A percentile compares a stretch with the other conserved stretches of the same genome.
Conservation (phyloP, 2,113 vertebrate species). For the Hemiprocne comata region DNA sequence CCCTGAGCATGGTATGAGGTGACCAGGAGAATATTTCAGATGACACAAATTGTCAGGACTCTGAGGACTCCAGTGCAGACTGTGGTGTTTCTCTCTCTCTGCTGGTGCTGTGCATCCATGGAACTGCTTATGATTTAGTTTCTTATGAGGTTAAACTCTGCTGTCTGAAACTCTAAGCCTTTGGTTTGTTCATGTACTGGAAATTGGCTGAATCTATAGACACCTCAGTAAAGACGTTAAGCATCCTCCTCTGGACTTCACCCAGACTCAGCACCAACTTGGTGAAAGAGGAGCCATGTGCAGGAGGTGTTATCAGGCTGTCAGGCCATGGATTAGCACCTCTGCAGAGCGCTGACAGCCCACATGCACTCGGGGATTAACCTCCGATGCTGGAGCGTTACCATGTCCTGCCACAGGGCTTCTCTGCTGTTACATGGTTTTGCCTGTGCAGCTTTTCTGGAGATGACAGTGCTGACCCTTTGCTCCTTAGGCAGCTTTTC, state of each 20-base stretch:
- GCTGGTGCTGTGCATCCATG: background rate
- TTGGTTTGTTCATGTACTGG: background rate
- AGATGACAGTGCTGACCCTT: background rate
- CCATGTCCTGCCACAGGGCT: background rate
- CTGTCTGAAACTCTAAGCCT: background rate
- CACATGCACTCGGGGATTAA: background rate
- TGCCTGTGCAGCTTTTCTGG: background rate
- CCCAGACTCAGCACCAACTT: background rate
- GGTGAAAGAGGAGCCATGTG: background rate
- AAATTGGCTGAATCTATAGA: background rate
- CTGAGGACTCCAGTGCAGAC: background rate
- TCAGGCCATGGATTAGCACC: conserved; percentile 19
- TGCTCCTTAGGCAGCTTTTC: background rate
- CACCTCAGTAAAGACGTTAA: background rate
- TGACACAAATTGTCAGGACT: background rate
- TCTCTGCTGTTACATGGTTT: background rate
- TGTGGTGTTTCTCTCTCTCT: background rate
- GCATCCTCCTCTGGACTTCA: background rate
- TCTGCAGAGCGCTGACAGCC: conserved; percentile 5
- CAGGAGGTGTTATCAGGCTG: background rate
- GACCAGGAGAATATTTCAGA: background rate
- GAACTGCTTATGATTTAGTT: background rate
- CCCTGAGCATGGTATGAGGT: background rate
- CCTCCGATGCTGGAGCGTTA: background rate
- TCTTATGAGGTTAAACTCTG: background rate